Evolutionary conservation across 2,888 invertebrate genomes (phyloP).

Genomic region (Perithous albicinctus): DNA sequence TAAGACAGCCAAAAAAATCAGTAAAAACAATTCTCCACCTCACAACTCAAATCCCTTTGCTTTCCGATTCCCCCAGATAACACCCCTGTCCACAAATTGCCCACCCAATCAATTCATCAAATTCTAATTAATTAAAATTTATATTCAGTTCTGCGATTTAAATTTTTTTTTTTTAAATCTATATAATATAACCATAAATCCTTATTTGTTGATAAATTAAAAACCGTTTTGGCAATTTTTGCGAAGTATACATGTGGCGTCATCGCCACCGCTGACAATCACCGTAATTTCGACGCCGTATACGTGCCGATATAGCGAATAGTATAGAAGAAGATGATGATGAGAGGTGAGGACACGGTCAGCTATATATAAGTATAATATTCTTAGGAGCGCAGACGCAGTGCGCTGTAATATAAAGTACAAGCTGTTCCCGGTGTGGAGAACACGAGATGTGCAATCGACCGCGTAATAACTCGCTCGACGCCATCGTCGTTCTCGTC

Average conservation of each 20-base stretch:
- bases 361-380: neutral
- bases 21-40: too few relatives aligned
- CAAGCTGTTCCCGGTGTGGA: conserved; percentile 36
- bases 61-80: too few relatives aligned
- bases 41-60: too few relatives aligned
- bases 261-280: neutral
- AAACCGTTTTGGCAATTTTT: neutral
- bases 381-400: conserved; percentile 21
- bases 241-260: neutral
- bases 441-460: conserved; percentile 65
- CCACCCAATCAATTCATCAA: too few relatives aligned
- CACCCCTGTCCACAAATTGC: too few relatives aligned
- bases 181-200: too few relatives aligned
- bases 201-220: neutral
- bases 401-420: conserved; percentile 50
- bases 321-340: conserved; percentile 5
- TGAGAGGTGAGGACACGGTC: conserved; percentile 31
- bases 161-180: too few relatives aligned
- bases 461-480: conserved; percentile 67
- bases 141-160: too few relatives aligned
- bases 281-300: neutral
- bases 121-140: too few relatives aligned
- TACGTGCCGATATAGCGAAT: conserved; percentile 6
- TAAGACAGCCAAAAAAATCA: too few relatives aligned
- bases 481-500: conserved; percentile 62